Evolutionary conservation across 2,797 vertebrate genomes (phyloP).

Genomic region (Siniperca scherzeri): DNA sequence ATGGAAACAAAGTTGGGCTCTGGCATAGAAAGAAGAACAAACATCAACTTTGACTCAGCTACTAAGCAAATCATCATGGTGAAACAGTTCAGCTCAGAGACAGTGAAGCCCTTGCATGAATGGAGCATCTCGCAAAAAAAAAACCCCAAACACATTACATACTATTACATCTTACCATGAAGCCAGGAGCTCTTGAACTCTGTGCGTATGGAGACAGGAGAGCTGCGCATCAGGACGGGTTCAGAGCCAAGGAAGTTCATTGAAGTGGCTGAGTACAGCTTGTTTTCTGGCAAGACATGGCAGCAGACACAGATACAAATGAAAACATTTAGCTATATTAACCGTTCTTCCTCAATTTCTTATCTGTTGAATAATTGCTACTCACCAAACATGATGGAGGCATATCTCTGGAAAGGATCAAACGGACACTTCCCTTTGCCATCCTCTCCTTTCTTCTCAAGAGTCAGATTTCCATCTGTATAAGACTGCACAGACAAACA

Average conservation of each 20-base stretch:
- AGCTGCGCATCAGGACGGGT: slow-evolving; percentile 81
- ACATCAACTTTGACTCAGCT: background rate
- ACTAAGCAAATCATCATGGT: background rate
- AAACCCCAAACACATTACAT: background rate
- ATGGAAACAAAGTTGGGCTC: slow-evolving; percentile 87
- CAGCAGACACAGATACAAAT: background rate
- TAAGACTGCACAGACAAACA: slow-evolving; percentile 77
- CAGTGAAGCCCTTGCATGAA: background rate
- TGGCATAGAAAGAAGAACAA: slow-evolving; percentile 32
- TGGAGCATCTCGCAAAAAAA: background rate
- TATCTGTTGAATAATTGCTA: slow-evolving; percentile 19
- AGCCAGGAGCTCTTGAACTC: slow-evolving; percentile 87
- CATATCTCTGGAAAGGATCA: slow-evolving; percentile 85
- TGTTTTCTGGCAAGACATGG: slow-evolving; percentile 74
- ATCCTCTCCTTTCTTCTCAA: slow-evolving; percentile 77
- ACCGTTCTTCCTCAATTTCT: background rate
- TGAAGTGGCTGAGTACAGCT: slow-evolving; percentile 88
- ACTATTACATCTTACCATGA: slow-evolving; percentile 73
- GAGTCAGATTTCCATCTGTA: slow-evolving; percentile 66
- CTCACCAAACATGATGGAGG: slow-evolving; percentile 87
- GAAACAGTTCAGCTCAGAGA: background rate
- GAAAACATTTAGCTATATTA: background rate
- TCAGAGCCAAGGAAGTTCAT: slow-evolving; percentile 89
- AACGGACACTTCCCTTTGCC: slow-evolving; percentile 89
- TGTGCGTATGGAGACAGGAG: slow-evolving; percentile 77